Evolutionary conservation across 2,113 vertebrate genomes (phyloP).

Genomic region (Chrysemys picta): DNA sequence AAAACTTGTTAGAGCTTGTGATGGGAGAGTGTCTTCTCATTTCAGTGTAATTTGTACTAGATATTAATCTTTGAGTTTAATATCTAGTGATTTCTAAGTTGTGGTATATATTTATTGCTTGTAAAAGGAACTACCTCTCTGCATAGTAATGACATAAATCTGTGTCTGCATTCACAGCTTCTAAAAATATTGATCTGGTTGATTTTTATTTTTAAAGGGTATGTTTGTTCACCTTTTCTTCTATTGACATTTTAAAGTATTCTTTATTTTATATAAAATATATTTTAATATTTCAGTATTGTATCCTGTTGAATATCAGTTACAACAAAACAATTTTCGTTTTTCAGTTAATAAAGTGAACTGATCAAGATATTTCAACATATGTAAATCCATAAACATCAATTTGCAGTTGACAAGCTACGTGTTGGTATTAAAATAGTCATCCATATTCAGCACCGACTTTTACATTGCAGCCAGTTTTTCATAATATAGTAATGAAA

Average conservation of each 20-base stretch:
- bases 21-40: neutral
- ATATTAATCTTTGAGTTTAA: neutral
- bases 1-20: neutral
- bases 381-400: no score
- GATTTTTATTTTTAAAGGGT: neutral
- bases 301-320: neutral
- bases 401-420: neutral
- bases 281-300: neutral
- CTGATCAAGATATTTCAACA: no score
- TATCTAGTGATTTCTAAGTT: neutral
- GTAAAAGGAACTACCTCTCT: neutral
- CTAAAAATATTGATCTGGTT: neutral
- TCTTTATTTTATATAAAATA: neutral
- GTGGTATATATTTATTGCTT: neutral
- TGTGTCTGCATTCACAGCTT: neutral
- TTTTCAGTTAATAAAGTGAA: neutral
- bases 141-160: neutral
- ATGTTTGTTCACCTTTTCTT: neutral
- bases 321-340: neutral
- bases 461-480: no score
- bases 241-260: neutral
- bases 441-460: no score
- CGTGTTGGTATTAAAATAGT: neutral
- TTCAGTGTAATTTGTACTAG: neutral
- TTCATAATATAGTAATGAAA: neutral